Base-by-base conservation (phyloP, 1,140 invertebrate species). In the Gonatopus flavifemur region DNA sequence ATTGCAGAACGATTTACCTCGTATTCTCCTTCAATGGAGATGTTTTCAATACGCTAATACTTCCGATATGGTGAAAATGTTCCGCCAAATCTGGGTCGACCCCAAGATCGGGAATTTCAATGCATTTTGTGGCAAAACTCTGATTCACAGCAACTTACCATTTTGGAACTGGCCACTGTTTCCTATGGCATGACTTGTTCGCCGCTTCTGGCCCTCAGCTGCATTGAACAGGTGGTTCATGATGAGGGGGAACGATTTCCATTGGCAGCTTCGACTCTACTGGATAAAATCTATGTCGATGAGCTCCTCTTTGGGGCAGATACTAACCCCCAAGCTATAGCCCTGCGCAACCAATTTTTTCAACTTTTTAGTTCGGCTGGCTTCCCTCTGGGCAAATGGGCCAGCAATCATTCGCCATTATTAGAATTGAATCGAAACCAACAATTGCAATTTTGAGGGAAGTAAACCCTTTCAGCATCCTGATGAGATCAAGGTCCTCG, bases 61-160 rank as follows among this genome's bases (percentile, higher is more conserved):
- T 2, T 21, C 40, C 1, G 48, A 50, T 18, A 41, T 50, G 0
- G 18, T 19, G 18, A 43, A 43, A 21, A 33, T 33, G 32, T 33
- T 33, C 15, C 32, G 32, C 5, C 43, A 45, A 9, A 36, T 45
- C 10, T 10, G 3, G 12, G 4, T 36, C 1, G 19, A 33, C 4
- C 3, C 1, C 8, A 13, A 15, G 30, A 41, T 10, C 28, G 10
- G 1, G 47, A 49, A 10, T 49, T 24, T 15, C 47, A 49, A 28
- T 2, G 38, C 10, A 49, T 49, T 3, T 2, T 49, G 3, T 35
- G 47, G 47, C 1, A 7, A 2, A 6, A 10, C 21, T 8, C 13
- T 1, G 1, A 3, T 3, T 12, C 12, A 16, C 20, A 5, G 6
- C 8, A 20, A 0, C 13, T 18, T 0, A 28, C 12, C 12, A 30